Conservation (phyloP, 1,140 invertebrate species). For the Drosophila ambigua region DNA sequence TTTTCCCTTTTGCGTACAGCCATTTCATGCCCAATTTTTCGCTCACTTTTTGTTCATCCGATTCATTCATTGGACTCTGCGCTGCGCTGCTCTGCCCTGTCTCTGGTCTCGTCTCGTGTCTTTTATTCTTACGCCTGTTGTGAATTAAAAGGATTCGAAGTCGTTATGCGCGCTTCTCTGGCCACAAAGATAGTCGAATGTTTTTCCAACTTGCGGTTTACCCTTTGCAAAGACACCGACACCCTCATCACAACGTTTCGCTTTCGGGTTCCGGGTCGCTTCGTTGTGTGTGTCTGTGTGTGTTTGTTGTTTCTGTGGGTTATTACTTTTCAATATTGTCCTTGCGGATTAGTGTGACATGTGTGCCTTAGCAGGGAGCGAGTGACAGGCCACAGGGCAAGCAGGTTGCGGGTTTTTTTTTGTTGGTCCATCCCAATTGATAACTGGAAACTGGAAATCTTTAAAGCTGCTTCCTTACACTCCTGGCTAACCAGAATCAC, state of each 20-base stretch:
- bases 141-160: constrained; percentile 81
- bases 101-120: constrained; percentile 11
- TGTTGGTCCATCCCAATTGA: neutral
- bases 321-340: constrained; percentile 84
- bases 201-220: constrained; percentile 77
- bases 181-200: constrained; percentile 70
- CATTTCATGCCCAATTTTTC: constrained; percentile 73
- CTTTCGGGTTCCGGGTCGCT: constrained; percentile 17
- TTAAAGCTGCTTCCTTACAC: neutral
- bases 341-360: constrained; percentile 79
- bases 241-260: constrained; percentile 58
- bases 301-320: constrained; percentile 72
- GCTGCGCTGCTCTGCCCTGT: neutral
- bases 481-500: neutral
- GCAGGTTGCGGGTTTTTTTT: constrained; percentile 3
- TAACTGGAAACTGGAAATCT: constrained; percentile 22
- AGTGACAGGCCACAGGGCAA: constrained; percentile 19
- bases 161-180: constrained; percentile 56
- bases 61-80: constrained; percentile 55
- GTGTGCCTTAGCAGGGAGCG: constrained; percentile 57
- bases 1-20: constrained; percentile 39
- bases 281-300: constrained; percentile 35
- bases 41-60: constrained; percentile 41
- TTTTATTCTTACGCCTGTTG: constrained; percentile 70
- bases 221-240: constrained; percentile 44